phyloP scores from a whole-genome alignment of 2,888 invertebrate species.

The Aproaerema taeniolella region DNA sequence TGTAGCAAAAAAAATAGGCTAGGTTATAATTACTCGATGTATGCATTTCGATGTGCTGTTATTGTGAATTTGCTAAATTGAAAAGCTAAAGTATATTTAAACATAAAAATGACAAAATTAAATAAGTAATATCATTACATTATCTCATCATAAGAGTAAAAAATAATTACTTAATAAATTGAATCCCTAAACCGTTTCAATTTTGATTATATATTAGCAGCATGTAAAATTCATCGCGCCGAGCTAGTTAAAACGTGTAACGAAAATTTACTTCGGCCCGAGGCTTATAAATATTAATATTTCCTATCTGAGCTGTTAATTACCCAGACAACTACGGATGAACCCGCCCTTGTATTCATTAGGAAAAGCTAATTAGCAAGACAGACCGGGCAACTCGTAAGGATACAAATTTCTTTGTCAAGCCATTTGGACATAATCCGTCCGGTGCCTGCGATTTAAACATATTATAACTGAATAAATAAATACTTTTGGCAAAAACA shows the following conservation, averaged over 20 bases:
- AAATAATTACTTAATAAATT: too few relatives aligned
- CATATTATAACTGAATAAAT: too few relatives aligned
- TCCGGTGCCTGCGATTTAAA: too few relatives aligned
- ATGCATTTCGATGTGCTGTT: too few relatives aligned
- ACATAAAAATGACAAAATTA: too few relatives aligned
- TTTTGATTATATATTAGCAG: conserved; percentile 35
- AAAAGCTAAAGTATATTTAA: too few relatives aligned
- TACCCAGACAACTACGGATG: conserved; percentile 63
- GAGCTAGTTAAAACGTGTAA: conserved; percentile 44
- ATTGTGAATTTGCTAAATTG: too few relatives aligned
- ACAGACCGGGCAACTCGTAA: conserved; percentile 45
- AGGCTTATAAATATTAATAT: conserved; percentile 71
- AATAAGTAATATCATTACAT: too few relatives aligned
- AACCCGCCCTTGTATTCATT: conserved; percentile 63
- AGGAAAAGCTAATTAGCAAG: conserved; percentile 64
- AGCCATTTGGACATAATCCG: conserved; percentile 24
- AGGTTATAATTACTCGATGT: too few relatives aligned
- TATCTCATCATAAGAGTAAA: too few relatives aligned
- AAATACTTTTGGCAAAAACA: too few relatives aligned
- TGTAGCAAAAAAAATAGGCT: too few relatives aligned
- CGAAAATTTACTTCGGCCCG: conserved; percentile 45
- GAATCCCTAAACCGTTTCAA: conserved; percentile 8
- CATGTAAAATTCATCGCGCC: conserved; percentile 54
- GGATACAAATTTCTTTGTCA: conserved; percentile 42
- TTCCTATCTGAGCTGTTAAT: conserved; percentile 68